Evolutionary conservation across 2,113 vertebrate species (phyloP).

Genomic region (Hippocampus comes): DNA sequence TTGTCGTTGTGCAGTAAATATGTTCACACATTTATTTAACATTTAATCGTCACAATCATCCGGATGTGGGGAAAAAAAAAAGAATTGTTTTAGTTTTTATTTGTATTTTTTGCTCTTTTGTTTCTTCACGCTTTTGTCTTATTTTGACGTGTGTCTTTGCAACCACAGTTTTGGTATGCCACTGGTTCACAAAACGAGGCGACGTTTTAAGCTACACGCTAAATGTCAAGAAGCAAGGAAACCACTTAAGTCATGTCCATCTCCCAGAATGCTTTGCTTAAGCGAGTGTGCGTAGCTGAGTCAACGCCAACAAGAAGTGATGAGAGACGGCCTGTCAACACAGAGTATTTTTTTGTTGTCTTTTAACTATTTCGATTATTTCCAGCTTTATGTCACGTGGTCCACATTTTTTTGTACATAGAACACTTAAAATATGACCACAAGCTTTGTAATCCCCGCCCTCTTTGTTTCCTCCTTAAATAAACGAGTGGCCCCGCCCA

Average conservation of each 20-base stretch:
- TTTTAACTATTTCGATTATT: neutral
- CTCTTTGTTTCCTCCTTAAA: neutral
- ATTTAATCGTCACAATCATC: neutral
- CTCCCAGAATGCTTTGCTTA: conserved; percentile 55
- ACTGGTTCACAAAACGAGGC: neutral
- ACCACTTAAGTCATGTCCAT: conserved; percentile 52
- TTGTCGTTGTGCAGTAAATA: neutral
- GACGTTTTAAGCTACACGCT: neutral
- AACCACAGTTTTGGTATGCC: neutral
- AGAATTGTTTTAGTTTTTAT: neutral
- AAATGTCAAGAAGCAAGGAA: conserved; percentile 18
- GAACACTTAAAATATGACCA: neutral
- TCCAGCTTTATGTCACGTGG: neutral
- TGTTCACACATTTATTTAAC: neutral
- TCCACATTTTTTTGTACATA: neutral
- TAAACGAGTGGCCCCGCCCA: neutral
- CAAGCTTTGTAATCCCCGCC: neutral
- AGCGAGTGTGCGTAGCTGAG: conserved; percentile 55
- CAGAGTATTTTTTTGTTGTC: neutral
- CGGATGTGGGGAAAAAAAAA: neutral
- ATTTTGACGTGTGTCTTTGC: neutral
- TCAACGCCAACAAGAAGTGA: neutral
- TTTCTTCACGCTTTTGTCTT: neutral
- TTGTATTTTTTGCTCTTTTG: neutral
- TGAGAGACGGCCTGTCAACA: neutral